Percentiles rank a stretch among this genome's conserved stretches.
Conservation (phyloP, 2,113 vertebrate genomes). For the Eolophus roseicapilla region DNA sequence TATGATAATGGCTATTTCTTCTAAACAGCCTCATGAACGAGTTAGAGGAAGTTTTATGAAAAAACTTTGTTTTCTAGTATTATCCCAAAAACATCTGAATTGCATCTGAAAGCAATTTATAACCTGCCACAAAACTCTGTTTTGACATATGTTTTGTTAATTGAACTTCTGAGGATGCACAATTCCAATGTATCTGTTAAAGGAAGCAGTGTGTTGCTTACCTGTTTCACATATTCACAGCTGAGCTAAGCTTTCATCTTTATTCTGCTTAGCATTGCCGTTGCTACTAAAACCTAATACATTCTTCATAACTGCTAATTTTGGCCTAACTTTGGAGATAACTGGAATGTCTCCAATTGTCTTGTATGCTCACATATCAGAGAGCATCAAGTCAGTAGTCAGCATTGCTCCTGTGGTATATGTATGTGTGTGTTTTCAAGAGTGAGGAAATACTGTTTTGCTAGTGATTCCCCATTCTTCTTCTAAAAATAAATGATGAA, state of each 20-base stretch:
- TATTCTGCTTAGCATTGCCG: slow-evolving; percentile 10
- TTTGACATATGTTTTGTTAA: slow-evolving; percentile 24
- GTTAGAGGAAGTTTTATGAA: not conserved
- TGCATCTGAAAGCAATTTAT: not conserved
- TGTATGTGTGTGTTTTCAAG: not conserved
- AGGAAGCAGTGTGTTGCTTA: not conserved
- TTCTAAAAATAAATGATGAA: not conserved
- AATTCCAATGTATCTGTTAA: not conserved
- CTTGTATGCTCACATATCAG: slow-evolving; percentile 19
- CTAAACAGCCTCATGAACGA: not conserved
- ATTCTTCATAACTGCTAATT: slow-evolving; percentile 66
- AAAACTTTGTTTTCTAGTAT: not conserved
- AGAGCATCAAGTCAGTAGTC: not conserved
- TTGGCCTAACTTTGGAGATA: slow-evolving; percentile 57
- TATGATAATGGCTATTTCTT: not conserved
- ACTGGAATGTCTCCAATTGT: slow-evolving; percentile 42
- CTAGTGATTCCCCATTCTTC: not conserved
- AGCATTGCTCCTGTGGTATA: not conserved
- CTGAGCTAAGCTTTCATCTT: slow-evolving; percentile 46
- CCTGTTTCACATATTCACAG: not conserved
- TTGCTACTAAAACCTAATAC: slow-evolving; percentile 39
- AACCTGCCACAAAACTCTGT: not conserved
- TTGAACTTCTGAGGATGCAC: not conserved
- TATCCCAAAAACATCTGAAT: not conserved
- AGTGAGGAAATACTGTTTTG: not conserved